phyloP scores from a whole-genome alignment of 2,113 vertebrate genomes.

The Myanophis thanlyinensis region DNA sequence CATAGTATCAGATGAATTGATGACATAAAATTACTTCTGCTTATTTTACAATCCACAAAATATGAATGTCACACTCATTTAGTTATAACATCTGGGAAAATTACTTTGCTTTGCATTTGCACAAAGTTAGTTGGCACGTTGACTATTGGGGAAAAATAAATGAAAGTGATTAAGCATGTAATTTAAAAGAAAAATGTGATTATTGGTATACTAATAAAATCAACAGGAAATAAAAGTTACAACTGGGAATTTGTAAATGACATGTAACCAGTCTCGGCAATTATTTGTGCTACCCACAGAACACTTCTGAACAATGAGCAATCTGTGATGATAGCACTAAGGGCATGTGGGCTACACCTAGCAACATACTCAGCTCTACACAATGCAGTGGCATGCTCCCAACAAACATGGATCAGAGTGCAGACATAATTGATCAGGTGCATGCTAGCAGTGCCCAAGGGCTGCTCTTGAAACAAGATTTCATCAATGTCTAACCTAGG shows the following conservation, averaged over 20 bases:
- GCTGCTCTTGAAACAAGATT: not conserved
- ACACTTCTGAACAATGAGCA: not conserved
- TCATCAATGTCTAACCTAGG: not conserved
- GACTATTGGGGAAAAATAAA: not conserved
- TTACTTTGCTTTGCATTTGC: not conserved
- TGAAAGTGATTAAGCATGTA: not conserved
- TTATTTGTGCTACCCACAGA: not conserved
- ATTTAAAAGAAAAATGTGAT: not conserved
- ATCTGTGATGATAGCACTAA: rapidly evolving
- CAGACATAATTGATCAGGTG: rapidly evolving
- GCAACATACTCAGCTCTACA: rapidly evolving
- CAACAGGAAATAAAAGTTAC: not conserved
- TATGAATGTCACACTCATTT: not conserved
- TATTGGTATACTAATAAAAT: not conserved
- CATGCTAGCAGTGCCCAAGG: rapidly evolving
- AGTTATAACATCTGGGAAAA: not conserved
- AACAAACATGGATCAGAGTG: not conserved
- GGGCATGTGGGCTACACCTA: not conserved
- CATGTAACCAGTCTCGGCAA: not conserved
- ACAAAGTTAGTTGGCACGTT: not conserved
- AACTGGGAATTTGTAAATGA: not conserved
- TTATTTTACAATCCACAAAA: not conserved
- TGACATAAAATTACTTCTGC: not conserved
- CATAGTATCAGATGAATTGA: not conserved
- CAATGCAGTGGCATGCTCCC: rapidly evolving